Evolutionary conservation across 2,888 invertebrate genomes (phyloP).

Genomic region (Conchocele bisecta): DNA sequence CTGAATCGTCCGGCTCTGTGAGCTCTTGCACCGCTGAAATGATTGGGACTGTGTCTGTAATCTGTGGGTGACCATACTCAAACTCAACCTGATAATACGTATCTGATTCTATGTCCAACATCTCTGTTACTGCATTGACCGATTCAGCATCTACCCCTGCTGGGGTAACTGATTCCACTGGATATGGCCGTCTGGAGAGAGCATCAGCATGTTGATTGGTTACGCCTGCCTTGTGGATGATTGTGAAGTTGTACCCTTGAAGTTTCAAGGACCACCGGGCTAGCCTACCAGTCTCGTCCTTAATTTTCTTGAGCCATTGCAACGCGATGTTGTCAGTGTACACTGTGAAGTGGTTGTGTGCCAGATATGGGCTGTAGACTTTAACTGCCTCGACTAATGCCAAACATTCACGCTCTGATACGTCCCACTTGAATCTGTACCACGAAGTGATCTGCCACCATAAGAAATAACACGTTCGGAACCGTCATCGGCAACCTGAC

Average conservation of each 20-base stretch:
- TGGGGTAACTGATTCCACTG: no score
- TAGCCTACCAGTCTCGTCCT: conserved; percentile 28
- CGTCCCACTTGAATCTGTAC: no score
- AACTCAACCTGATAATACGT: no score
- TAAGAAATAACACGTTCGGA: conserved; percentile 52
- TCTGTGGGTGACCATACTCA: no score
- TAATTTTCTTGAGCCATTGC: conserved; percentile 32
- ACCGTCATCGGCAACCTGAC: conserved; percentile 37
- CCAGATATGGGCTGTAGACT: conserved; percentile 49
- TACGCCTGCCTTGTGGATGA: conserved; percentile 33
- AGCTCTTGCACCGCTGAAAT: no score
- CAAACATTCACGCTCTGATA: conserved; percentile 60
- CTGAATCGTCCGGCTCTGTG: no score
- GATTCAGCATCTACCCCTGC: no score
- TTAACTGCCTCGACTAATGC: conserved; percentile 56
- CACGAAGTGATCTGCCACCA: conserved; percentile 47
- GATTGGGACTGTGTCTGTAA: no score
- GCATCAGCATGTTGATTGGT: conserved; percentile 45
- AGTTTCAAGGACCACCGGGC: conserved; percentile 40
- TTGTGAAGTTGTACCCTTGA: conserved; percentile 36
- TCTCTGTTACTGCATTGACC: no score
- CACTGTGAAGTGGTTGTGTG: conserved; percentile 35
- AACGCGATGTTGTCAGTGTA: conserved; percentile 51
- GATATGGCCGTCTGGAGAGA: conserved; percentile 30
- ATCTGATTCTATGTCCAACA: no score